Evolutionary conservation across 1,140 invertebrate species (phyloP).

Genomic region (Plectrocnemia conspersa): DNA sequence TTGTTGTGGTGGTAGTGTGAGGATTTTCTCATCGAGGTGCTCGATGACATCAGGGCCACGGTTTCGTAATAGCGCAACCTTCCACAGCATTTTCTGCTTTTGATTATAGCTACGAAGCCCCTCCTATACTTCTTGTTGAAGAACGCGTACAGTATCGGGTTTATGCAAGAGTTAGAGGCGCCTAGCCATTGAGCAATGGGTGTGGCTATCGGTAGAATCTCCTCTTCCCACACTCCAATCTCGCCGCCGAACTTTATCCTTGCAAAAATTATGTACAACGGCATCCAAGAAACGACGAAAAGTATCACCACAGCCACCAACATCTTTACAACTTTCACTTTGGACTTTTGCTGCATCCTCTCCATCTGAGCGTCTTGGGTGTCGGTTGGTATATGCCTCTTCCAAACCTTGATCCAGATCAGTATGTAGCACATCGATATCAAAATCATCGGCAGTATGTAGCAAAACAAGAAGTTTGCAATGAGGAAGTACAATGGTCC

Average conservation of each 20-base stretch:
- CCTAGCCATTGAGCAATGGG: conserved; percentile 96
- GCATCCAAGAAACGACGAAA: conserved; percentile 93
- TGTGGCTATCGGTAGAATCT: conserved; percentile 72
- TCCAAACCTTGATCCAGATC: conserved; percentile 90
- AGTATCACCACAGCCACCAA: conserved; percentile 89
- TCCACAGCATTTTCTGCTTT: conserved; percentile 77
- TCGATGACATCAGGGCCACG: conserved; percentile 75
- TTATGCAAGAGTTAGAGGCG: conserved; percentile 93
- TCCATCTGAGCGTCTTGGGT: conserved; percentile 89
- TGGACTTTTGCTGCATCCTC: conserved; percentile 85
- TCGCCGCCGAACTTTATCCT: conserved; percentile 76
- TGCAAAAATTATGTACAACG: conserved; percentile 86
- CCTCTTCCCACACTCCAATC: conserved; percentile 67
- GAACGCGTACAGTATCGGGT: conserved; percentile 95
- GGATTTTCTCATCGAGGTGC: conserved; percentile 75
- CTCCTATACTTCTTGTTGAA: conserved; percentile 95
- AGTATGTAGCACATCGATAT: conserved; percentile 89
- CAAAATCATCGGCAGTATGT: conserved; percentile 86
- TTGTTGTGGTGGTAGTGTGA: conserved; percentile 72
- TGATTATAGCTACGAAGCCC: conserved; percentile 86
- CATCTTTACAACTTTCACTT: conserved; percentile 96
- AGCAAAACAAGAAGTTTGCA: conserved; percentile 85
- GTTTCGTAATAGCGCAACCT: conserved; percentile 77
- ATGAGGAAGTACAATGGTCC: conserved; percentile 82
- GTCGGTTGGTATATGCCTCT: conserved; percentile 80